Evolutionary conservation across 2,797 vertebrate species (phyloP), one percentile per base, ranked within the genome.

Genomic region (Alfaro cultratus): DNA sequence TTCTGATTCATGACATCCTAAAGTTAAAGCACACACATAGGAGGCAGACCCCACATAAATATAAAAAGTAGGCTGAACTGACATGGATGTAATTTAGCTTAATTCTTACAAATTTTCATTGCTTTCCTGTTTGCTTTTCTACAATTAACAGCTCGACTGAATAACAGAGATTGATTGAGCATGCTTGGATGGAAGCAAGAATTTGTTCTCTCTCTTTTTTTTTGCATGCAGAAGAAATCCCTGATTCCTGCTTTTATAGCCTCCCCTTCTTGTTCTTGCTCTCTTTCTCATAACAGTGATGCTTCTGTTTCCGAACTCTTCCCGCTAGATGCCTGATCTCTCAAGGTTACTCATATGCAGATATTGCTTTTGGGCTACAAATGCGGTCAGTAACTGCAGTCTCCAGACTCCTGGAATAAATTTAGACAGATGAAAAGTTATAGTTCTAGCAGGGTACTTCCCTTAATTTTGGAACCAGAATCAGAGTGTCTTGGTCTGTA

Each of bases 301-400:
- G 80, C 82, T 87, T 91, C 83, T 90, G 83, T 92, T 90, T 92
- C 80, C 80, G 70, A 81, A 70, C 68, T 26, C 34, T 89, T 91
- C 90, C 77, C 79, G 80, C 83, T 76, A 43, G 80, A 84, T 70
- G 76, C 82, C 80, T 87, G 82, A 88, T 74, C 77, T 77, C 57
- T 88, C 76, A 80, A 70, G 78, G 76, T 91, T 89, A 89, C 74
- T 93, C 77, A 76, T 87, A 82, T 80, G 70, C 82, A 77, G 46
- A 77, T 76, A 75, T 49, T n/a, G 77, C 82, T 70, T 47, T 55
- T 43, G 81, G 73, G 73, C 68, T 78, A 62, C 45, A 55, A 76
- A 46, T 64, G 67, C 39, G 86, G 80, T 80, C 81, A 77, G 76
- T 53, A 47, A 80, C 68, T 57, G 62, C 77, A 80, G 79, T 76